Base-by-base conservation (phyloP, 2,113 vertebrate species). In the Zosterops pallidus region DNA sequence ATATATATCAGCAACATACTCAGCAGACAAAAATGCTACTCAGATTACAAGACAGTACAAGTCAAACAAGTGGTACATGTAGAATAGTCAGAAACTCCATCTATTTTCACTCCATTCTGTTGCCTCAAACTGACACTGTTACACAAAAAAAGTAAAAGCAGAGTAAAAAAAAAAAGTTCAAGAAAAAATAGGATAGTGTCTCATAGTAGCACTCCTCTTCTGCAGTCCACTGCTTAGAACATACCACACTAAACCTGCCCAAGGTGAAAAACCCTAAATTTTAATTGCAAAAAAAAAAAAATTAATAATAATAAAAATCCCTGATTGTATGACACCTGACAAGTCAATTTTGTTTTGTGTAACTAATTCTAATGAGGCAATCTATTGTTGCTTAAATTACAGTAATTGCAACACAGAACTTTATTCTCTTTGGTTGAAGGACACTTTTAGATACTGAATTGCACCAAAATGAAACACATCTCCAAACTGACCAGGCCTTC, bases 111-210 rank as follows among this genome's bases (percentile, higher is more conserved):
- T 72, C 79, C 29, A 1, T 83, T 88, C 77, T 81, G 65, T 82
- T 86, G 57, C 56, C 59, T 94, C 50, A n/a, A 92, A 88, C 59
- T 72, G 83, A n/a, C 13, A 80, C 29, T 11, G 77, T 71, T 80
- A 62, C 31, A 89, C 69, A 87, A 74, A 94, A 89, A 89, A 91
- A 80, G 55, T 35, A 65, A 79, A 95, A 94, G 60, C 60, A 74
- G 14, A 84, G 53, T 37, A 93, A 86, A 47, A 96, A 46, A 46
- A 46, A 97, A 96, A 67, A 22, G 12, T 52, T 63, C 49, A 78
- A 95, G 89, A 71, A 95, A 92, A 95, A 96, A 62, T 6, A 64
- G 39, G 23, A 77, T 31, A 93, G 75, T 85, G 89, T 96, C 75
- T 94, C 63, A 47, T 13, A 82, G 84, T 86, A 60, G 42, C 50